A percentile compares a stretch with the other conserved stretches of the same genome.
phyloP scores from a whole-genome alignment of 2,113 vertebrate species.

The Periophthalmodon schlosseri region DNA sequence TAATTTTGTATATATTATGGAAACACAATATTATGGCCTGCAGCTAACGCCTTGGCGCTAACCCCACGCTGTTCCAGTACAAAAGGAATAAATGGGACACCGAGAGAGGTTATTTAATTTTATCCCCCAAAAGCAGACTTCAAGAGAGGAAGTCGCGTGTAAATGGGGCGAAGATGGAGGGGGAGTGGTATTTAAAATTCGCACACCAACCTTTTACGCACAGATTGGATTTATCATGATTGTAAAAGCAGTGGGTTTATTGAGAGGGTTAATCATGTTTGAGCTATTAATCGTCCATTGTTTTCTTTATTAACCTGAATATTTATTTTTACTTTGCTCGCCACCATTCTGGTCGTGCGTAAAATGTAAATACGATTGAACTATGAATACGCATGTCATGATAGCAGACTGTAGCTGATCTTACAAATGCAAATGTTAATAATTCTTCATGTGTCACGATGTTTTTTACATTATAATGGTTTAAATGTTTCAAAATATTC shows the following conservation, averaged over 20 bases:
- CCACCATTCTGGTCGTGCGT: not conserved
- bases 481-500: not conserved
- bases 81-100: conserved; percentile 80
- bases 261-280: not conserved
- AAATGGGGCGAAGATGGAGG: conserved; percentile 49
- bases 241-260: not conserved
- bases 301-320: not conserved
- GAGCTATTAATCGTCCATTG: not conserved
- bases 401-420: not conserved
- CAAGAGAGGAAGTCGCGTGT: conserved; percentile 68
- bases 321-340: not conserved
- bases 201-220: conserved; percentile 68
- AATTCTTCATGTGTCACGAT: not conserved
- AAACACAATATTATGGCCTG: conserved; percentile 80
- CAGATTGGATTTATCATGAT: conserved; percentile 34
- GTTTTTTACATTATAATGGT: not conserved
- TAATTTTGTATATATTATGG: conserved; percentile 85
- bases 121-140: conserved; percentile 65
- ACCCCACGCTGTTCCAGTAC: conserved; percentile 78
- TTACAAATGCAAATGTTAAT: not conserved
- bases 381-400: not conserved
- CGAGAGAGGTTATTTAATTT: conserved; percentile 82
- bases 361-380: not conserved
- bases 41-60: conserved; percentile 76
- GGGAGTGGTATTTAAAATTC: conserved; percentile 48